Evolutionary conservation across 2,888 invertebrate species (phyloP).

Genomic region (Barypeithes pellucidus): DNA sequence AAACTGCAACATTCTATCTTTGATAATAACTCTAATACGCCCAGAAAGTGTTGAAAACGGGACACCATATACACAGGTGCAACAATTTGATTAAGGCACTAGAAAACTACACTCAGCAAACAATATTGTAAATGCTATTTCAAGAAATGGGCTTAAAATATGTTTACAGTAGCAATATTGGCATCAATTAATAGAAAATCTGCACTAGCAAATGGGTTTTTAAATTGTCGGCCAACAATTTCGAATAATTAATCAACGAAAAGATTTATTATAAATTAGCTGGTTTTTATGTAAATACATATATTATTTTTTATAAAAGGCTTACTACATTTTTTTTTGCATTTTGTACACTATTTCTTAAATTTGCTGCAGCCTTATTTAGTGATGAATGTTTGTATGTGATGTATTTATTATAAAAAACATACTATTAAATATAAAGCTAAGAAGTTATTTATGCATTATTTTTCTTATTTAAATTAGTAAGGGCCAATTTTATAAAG

Average conservation of each 20-base stretch:
- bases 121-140: too few relatives aligned
- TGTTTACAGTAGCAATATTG: too few relatives aligned
- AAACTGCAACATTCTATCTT: too few relatives aligned
- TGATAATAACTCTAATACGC: too few relatives aligned
- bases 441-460: conserved; percentile 43
- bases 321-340: conserved; percentile 9
- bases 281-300: conserved; percentile 8
- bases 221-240: neutral
- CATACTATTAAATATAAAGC: conserved; percentile 60
- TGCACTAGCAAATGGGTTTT: neutral
- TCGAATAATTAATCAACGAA: neutral
- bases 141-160: too few relatives aligned
- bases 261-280: neutral
- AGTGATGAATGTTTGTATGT: conserved; percentile 65
- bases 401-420: conserved; percentile 64
- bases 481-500: too few relatives aligned
- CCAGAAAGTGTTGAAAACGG: too few relatives aligned
- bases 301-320: conserved; percentile 19
- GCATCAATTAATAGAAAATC: too few relatives aligned
- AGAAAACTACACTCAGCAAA: too few relatives aligned
- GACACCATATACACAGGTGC: too few relatives aligned
- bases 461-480: conserved; percentile 13
- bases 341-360: conserved; percentile 25
- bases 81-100: too few relatives aligned
- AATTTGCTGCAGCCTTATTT: conserved; percentile 47